Conservation (phyloP, 2,113 vertebrate species). For the Ovis aries region ARS-UI_Ramb_v3.0 NC_056080.1:103955501-103956000, state of each 20-base stretch:
- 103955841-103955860: constrained; percentile 49
- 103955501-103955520: constrained; percentile 53
- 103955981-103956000: constrained; percentile 28
- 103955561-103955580: constrained; percentile 36
- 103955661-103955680: constrained; percentile 50
- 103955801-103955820: constrained; percentile 51
- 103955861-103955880: constrained; percentile 24
- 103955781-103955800: constrained; percentile 51
- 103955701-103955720: constrained; percentile 57
- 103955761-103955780: constrained; percentile 13
- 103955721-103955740: constrained; percentile 15
- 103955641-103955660: constrained; percentile 32
- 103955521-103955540: constrained; percentile 62
- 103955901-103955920: constrained; percentile 29
- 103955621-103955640: constrained; percentile 50
- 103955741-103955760: constrained; percentile 34
- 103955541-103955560: constrained; percentile 46
- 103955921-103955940: neutral
- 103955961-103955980: neutral
- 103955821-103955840: constrained; percentile 58
- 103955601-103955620: constrained; percentile 12
- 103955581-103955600: neutral
- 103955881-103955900: constrained; percentile 31
- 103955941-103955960: constrained; percentile 2
- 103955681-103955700: constrained; percentile 36